Evolutionary conservation across 2,113 vertebrate genomes (phyloP).

Genomic region (Megalops atlanticus): DNA sequence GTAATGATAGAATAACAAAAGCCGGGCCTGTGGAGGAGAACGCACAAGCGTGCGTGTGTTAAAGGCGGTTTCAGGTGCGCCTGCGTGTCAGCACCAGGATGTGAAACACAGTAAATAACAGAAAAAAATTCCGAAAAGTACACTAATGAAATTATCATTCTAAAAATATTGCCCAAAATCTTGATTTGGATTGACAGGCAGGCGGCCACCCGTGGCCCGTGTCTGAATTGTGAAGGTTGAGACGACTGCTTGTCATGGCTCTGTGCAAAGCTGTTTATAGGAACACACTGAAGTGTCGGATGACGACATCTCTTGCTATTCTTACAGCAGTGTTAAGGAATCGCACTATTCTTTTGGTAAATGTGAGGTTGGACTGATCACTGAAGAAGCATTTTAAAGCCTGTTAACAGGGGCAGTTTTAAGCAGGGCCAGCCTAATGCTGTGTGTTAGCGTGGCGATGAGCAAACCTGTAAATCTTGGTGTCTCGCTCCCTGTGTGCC

Average conservation of each 20-base stretch:
- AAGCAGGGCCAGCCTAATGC: slow-evolving; percentile 32
- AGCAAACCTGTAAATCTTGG: slow-evolving; percentile 41
- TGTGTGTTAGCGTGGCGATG: slow-evolving; percentile 38
- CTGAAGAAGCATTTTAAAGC: slow-evolving; percentile 32
- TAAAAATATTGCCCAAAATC: slow-evolving; percentile 32
- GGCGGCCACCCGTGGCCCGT: slow-evolving; percentile 28
- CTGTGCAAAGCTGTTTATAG: slow-evolving; percentile 52
- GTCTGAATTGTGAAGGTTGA: slow-evolving; percentile 24
- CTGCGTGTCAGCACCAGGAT: slow-evolving; percentile 37
- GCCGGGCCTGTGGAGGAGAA: slow-evolving; percentile 46
- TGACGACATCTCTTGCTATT: neutral
- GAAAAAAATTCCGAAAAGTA: slow-evolving; percentile 12
- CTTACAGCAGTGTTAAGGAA: neutral
- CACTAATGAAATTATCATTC: neutral
- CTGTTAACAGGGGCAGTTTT: slow-evolving; percentile 24
- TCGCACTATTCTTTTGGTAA: neutral
- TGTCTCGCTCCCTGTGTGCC: neutral
- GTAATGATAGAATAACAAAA: slow-evolving; percentile 53
- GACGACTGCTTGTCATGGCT: slow-evolving; percentile 32
- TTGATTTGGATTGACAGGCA: slow-evolving; percentile 32
- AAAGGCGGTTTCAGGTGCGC: slow-evolving; percentile 37
- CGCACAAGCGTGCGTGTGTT: slow-evolving; percentile 31
- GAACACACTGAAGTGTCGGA: slow-evolving; percentile 32
- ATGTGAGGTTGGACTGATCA: slow-evolving; percentile 6
- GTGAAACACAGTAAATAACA: slow-evolving; percentile 34